Evolutionary conservation across 2,888 invertebrate species (phyloP).

Genomic region (Orchesella flavescens): DNA sequence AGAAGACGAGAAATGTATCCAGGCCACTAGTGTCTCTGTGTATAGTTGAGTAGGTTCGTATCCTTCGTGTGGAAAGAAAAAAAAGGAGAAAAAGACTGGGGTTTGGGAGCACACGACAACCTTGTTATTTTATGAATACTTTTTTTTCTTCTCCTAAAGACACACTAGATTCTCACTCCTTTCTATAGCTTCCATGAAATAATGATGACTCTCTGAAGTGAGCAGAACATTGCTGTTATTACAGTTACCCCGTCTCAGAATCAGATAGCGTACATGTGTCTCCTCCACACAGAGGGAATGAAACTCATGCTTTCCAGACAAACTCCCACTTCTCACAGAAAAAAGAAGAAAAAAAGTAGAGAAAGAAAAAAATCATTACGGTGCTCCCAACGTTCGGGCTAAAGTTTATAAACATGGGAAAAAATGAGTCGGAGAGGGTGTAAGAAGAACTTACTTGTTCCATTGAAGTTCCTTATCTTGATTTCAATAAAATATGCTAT

Average conservation of each 20-base stretch:
- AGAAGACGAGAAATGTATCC: neutral
- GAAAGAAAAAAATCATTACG: too few species aligned
- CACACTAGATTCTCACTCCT: neutral
- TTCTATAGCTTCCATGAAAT: neutral
- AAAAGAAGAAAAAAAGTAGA: too few species aligned
- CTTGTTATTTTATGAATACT: neutral
- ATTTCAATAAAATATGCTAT: too few species aligned
- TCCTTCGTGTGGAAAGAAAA: too few species aligned
- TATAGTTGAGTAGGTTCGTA: too few species aligned
- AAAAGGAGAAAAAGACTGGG: slow-evolving; percentile 1
- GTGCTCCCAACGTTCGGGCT: too few species aligned
- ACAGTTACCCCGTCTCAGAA: neutral
- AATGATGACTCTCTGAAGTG: slow-evolving; percentile 19
- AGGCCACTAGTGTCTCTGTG: slow-evolving; percentile 2
- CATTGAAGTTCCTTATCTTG: too few species aligned
- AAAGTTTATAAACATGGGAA: too few species aligned
- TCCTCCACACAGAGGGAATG: neutral
- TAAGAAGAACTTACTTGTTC: too few species aligned
- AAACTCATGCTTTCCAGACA: neutral
- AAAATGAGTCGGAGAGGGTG: too few species aligned
- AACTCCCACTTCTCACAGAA: too few species aligned
- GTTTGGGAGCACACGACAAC: slow-evolving; percentile 12
- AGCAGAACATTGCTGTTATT: neutral
- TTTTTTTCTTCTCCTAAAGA: neutral
- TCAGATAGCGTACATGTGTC: neutral